Conservation (phyloP, 2,797 vertebrate species). For the Threskiornis aethiopicus region DNA sequence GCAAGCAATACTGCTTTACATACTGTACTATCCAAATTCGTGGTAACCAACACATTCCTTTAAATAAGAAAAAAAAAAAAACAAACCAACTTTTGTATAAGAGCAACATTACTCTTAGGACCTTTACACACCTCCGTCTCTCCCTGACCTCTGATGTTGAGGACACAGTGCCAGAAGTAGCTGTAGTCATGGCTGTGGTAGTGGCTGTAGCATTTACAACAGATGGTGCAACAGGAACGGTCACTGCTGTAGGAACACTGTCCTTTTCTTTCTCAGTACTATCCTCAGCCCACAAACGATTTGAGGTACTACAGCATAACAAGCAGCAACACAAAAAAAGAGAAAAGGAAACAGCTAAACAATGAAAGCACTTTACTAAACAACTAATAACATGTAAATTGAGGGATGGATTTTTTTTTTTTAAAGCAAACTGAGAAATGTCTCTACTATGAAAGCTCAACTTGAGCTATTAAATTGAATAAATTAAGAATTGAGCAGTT, state of each 20-base stretch:
- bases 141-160: slow-evolving; percentile 90
- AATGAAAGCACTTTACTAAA: slow-evolving; percentile 80
- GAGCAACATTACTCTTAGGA: slow-evolving; percentile 57
- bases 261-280: slow-evolving; percentile 93
- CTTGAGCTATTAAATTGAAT: slow-evolving; percentile 38
- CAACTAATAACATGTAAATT: slow-evolving; percentile 73
- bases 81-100: not conserved
- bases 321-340: slow-evolving; percentile 83
- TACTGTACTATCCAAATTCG: not conserved
- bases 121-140: slow-evolving; percentile 92
- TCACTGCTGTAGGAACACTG: slow-evolving; percentile 90
- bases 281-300: slow-evolving; percentile 98
- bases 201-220: slow-evolving; percentile 93
- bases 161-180: slow-evolving; percentile 87
- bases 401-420: slow-evolving; percentile 76
- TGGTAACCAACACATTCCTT: slow-evolving; percentile 51
- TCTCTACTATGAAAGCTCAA: slow-evolving; percentile 57
- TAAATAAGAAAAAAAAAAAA: not conserved
- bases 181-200: slow-evolving; percentile 86
- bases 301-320: slow-evolving; percentile 81
- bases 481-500: slow-evolving; percentile 47
- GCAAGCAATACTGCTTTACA: not conserved
- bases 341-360: slow-evolving; percentile 84
- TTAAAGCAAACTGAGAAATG: slow-evolving; percentile 48
- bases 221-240: slow-evolving; percentile 94